Conservation (phyloP, 2,888 invertebrate genomes). For the Ophion costatus region DNA sequence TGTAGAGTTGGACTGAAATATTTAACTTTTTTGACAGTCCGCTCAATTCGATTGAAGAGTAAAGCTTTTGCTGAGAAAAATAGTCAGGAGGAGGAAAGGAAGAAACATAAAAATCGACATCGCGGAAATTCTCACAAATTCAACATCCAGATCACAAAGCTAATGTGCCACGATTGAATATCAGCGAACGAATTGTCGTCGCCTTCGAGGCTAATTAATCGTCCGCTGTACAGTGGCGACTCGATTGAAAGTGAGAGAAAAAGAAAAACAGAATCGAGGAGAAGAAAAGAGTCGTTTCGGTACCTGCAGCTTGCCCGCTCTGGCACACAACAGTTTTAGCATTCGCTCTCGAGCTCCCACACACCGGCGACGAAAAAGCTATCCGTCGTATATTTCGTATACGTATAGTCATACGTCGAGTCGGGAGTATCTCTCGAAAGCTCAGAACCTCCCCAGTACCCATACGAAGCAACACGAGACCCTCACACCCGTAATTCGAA, state of each 20-base stretch:
- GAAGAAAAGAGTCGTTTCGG: constrained; percentile 49
- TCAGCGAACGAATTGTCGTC: neutral
- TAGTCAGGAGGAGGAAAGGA: too few species aligned
- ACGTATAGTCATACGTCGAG: constrained; percentile 33
- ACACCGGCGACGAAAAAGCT: constrained; percentile 43
- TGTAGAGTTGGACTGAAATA: too few species aligned
- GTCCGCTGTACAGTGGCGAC: constrained; percentile 8
- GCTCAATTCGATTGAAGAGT: too few species aligned
- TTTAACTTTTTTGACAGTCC: too few species aligned
- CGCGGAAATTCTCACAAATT: neutral
- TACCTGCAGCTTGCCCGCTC: constrained; percentile 50
- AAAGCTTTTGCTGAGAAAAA: too few species aligned
- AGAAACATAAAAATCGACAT: neutral
- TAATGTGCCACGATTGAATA: neutral
- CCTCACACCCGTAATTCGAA: constrained; percentile 62
- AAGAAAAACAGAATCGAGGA: constrained; percentile 4
- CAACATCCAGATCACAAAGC: neutral
- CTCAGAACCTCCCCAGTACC: constrained; percentile 59
- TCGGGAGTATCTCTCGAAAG: constrained; percentile 56
- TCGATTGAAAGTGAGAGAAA: constrained; percentile 5
- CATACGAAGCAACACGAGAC: constrained; percentile 63
- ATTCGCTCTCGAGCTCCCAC: constrained; percentile 55
- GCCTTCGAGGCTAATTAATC: neutral
- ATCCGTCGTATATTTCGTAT: constrained; percentile 16
- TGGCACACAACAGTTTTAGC: constrained; percentile 66